These are phyloP conservation scores for Papilio aristodemus DNA, from an alignment of 1,140 invertebrate genomes.

Conservation along the genomic window DNA sequence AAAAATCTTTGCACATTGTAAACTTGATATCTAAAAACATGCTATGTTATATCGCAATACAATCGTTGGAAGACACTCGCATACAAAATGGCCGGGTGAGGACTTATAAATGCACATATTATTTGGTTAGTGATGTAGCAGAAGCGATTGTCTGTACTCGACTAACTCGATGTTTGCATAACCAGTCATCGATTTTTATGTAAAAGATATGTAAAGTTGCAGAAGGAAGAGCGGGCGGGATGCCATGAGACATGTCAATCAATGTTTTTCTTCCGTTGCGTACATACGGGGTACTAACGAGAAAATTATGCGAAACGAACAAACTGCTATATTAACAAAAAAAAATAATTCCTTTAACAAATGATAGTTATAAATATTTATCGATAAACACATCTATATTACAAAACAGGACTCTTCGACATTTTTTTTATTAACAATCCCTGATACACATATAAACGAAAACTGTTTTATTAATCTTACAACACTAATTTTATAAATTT, in stretches of 20 bases:
- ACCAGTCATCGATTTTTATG: constrained; percentile 49
- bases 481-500: no score
- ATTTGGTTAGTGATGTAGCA: constrained; percentile 64
- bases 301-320: constrained; percentile 20
- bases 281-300: constrained; percentile 6
- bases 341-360: constrained; percentile 4
- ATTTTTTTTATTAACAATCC: neutral
- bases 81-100: neutral
- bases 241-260: constrained; percentile 20
- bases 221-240: constrained; percentile 2
- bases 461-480: neutral
- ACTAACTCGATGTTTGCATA: constrained; percentile 60
- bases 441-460: neutral
- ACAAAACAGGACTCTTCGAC: neutral
- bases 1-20: no score
- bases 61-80: no score
- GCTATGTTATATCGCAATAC: neutral
- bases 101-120: constrained; percentile 69
- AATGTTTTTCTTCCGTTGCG: neutral
- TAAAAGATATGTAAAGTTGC: constrained; percentile 36
- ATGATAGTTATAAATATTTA: constrained; percentile 3
- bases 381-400: neutral
- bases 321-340: neutral
- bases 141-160: constrained; percentile 47
- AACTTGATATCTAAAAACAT: no score